These are phyloP conservation scores for Drosophila kokeensis DNA, from an alignment of 2,888 invertebrate genomes.

Conservation along the genomic window DNA sequence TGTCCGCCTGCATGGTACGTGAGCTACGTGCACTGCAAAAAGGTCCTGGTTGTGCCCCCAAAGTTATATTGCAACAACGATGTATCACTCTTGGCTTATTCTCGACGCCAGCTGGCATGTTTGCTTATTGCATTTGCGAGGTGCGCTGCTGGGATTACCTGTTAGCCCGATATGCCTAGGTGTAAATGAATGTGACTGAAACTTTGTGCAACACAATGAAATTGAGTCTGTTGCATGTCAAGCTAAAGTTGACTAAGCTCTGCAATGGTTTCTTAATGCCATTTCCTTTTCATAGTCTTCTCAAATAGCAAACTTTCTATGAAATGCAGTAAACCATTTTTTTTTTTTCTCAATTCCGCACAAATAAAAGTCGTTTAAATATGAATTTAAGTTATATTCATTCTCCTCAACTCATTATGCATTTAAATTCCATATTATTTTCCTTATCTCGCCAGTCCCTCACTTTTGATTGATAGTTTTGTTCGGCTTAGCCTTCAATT, in stretches of 20 bases:
- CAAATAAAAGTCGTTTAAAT: neutral
- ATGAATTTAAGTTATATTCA: neutral
- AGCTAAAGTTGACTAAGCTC: slow-evolving; percentile 2
- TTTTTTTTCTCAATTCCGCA: neutral
- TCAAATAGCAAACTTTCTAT: neutral
- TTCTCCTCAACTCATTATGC: neutral
- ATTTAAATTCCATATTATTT: neutral
- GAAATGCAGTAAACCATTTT: neutral
- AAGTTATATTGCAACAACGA: slow-evolving; percentile 37
- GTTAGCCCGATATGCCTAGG: slow-evolving; percentile 19
- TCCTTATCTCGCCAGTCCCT: neutral
- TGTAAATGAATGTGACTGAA: slow-evolving; percentile 20
- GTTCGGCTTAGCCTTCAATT: slow-evolving; percentile 12
- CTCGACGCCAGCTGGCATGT: slow-evolving; percentile 49
- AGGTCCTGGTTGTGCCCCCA: slow-evolving; percentile 23
- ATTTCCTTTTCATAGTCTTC: neutral
- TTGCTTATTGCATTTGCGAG: slow-evolving; percentile 58
- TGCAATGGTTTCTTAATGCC: neutral
- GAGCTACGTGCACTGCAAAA: slow-evolving; percentile 45
- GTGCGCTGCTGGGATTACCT: slow-evolving; percentile 42
- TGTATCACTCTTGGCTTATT: slow-evolving; percentile 25
- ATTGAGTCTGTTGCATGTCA: slow-evolving; percentile 20
- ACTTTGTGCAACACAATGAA: slow-evolving; percentile 30
- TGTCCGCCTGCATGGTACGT: neutral
- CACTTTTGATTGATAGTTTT: slow-evolving; percentile 49